Conservation (phyloP, 1,140 invertebrate species). For the Aphelinus certus region DNA sequence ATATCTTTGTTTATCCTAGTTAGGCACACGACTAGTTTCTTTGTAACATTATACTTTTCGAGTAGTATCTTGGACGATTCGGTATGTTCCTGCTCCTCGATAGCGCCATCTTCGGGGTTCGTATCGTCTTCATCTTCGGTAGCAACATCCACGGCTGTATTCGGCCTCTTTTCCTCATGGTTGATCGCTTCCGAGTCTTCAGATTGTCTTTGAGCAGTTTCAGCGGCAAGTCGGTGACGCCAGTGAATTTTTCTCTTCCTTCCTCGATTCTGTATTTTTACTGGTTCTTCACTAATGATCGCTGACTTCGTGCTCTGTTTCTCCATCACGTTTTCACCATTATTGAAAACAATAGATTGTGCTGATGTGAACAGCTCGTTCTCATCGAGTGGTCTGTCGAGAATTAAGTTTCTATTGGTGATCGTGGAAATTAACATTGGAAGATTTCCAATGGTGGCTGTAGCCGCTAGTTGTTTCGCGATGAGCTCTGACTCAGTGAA, state of each 20-base stretch:
- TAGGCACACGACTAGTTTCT: conserved; percentile 33
- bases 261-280: too few species aligned
- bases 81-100: background rate
- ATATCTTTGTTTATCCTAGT: conserved; percentile 30
- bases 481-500: conserved; percentile 11
- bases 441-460: background rate
- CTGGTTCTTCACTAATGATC: too few species aligned
- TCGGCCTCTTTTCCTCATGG: conserved; percentile 1
- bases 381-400: too few species aligned
- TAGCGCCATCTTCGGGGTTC: background rate
- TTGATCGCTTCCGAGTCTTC: background rate
- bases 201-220: too few species aligned
- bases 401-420: too few species aligned
- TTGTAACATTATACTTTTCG: conserved; percentile 24
- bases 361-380: too few species aligned
- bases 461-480: background rate
- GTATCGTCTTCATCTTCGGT: background rate
- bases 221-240: too few species aligned
- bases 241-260: too few species aligned
- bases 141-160: background rate
- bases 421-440: too few species aligned
- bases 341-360: too few species aligned
- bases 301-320: too few species aligned
- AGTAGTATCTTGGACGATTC: background rate
- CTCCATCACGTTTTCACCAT: too few species aligned